Evolutionary conservation across 2,888 invertebrate species (phyloP), one percentile per base, ranked within the genome.

Genomic region (Leucophenga montana): DNA sequence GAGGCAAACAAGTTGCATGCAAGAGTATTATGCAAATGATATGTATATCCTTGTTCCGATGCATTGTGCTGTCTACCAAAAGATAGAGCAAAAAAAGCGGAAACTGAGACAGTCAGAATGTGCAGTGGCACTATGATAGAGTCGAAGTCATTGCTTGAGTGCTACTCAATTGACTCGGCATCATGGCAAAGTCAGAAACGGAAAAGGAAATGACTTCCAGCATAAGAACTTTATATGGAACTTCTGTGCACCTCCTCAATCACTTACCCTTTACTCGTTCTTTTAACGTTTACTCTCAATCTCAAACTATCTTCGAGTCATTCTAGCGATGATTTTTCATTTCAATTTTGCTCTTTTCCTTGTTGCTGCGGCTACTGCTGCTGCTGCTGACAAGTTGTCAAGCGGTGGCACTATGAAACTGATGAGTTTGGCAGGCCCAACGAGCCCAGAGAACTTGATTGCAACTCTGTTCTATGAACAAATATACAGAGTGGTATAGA

Each of bases 271-370:
- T 56, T 56, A 20, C 20, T 20, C 27, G 33, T 33, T 20, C 8
- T 62, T 54, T 18, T 4, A 18, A 18, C 20, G 9, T 9, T 18
- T 54, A 20, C 54, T 54, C 18, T n/a, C n/a, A n/a, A n/a, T n/a
- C n/a, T n/a, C n/a, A n/a, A 20, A 20, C 33, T 33, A 8, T 33
- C 54, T 20, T 22, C 3, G 54, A 13, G 16, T 62, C n/a, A 18
- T 44, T 80, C 71, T 70, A 74, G 79, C 75, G 80, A 81, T 79
- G 80, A 80, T 83, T 77, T 83, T 80, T 82, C 82, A 83, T 83
- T 83, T 75, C 76, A 76, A 69, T 75, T 39, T 59, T 67, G 27
- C 27, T n/a, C 59, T 44, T 59, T 48, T 46, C 8, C 16, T 31
- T 31, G 54, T 53, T 66, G 66, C 48, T 48, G 48, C 57, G n/a